Percentiles rank a stretch among this genome's conserved stretches.
Conservation (phyloP, 2,113 vertebrate species). For the Perognathus longimembris region DNA sequence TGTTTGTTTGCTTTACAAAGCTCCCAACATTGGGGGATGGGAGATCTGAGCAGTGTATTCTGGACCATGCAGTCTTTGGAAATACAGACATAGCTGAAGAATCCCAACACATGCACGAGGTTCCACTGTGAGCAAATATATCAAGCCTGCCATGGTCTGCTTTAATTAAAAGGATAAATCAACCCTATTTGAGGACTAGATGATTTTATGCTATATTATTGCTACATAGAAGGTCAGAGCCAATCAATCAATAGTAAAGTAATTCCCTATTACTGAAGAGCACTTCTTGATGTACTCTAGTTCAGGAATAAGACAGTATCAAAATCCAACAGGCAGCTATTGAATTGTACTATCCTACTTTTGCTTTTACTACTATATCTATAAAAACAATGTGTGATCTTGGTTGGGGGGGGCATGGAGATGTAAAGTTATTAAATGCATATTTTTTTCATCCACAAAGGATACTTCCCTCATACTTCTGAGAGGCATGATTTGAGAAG, state of each 20-base stretch:
- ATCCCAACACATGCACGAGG: not conserved
- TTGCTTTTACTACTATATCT: not conserved
- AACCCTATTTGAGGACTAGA: not conserved
- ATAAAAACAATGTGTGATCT: not conserved
- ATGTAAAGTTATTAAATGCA: not conserved
- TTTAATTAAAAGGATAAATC: slow-evolving; percentile 3
- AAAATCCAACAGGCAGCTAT: not conserved
- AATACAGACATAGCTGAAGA: not conserved
- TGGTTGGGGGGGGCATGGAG: not conserved
- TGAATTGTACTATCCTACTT: not conserved
- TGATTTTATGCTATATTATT: not conserved
- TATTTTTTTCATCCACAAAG: not conserved
- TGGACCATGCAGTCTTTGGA: not conserved
- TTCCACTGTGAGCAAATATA: slow-evolving; percentile 5
- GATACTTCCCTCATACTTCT: not conserved
- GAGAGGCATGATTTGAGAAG: not conserved
- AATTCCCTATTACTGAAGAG: not conserved
- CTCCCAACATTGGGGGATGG: not conserved
- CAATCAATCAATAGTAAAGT: not conserved
- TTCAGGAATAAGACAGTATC: not conserved
- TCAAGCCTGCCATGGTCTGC: not conserved
- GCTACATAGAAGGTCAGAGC: not conserved
- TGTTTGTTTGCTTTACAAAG: not conserved
- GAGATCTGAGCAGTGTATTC: not conserved
- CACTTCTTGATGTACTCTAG: not conserved